Evolutionary conservation across 2,797 vertebrate genomes (phyloP).

Genomic region (Crocodylus rhombifer): DNA sequence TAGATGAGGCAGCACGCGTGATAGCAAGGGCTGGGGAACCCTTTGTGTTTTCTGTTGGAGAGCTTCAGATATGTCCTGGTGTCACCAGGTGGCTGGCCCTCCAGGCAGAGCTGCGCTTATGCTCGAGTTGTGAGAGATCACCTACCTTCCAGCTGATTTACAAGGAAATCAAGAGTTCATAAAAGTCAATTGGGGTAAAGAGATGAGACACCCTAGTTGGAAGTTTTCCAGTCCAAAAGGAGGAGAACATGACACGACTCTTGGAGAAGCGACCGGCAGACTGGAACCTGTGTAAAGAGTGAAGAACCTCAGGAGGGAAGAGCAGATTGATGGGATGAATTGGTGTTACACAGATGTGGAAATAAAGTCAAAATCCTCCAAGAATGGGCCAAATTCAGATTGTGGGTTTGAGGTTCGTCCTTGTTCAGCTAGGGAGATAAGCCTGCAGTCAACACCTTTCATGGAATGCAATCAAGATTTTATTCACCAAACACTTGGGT

Average conservation of each 20-base stretch:
- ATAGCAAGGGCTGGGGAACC: not conserved
- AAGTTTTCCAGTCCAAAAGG: not conserved
- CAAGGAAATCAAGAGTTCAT: not conserved
- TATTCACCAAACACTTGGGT: slow-evolving; percentile 65
- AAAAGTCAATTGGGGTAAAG: not conserved
- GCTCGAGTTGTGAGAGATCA: not conserved
- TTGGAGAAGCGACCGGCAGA: not conserved
- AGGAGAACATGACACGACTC: not conserved
- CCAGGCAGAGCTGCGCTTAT: rapidly evolving
- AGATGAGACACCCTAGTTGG: slow-evolving; percentile 1
- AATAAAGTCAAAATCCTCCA: slow-evolving; percentile 35
- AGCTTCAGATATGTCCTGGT: not conserved
- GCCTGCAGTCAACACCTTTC: slow-evolving; percentile 59
- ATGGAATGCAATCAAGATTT: slow-evolving; percentile 56
- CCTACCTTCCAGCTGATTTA: not conserved
- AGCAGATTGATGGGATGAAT: not conserved
- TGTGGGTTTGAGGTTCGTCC: not conserved
- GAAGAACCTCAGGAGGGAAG: slow-evolving; percentile 12
- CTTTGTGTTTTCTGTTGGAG: rapidly evolving
- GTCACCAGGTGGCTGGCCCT: not conserved
- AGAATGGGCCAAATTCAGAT: not conserved
- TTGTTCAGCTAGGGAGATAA: not conserved
- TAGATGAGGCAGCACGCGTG: not conserved
- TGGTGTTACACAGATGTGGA: not conserved
- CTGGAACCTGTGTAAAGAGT: slow-evolving; percentile 31